Conservation (phyloP, 2,888 invertebrate genomes). For the Leucophenga maculata region DNA sequence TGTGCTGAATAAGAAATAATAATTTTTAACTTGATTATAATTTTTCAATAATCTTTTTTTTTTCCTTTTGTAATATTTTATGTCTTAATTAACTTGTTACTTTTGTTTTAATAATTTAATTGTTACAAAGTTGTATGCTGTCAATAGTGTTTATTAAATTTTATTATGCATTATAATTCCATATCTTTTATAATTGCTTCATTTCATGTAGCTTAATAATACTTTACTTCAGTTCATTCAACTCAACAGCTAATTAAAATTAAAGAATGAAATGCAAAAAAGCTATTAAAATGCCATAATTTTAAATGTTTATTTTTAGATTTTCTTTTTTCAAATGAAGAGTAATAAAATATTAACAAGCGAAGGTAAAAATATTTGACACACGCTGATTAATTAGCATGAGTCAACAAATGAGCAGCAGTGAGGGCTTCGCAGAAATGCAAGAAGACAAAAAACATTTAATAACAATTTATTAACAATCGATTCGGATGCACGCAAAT, state of each 20-base stretch:
- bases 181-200: too few relatives aligned
- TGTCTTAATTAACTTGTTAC: too few relatives aligned
- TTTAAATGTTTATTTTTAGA: background rate
- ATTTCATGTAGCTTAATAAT: background rate
- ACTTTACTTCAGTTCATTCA: constrained; percentile 3
- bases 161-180: background rate
- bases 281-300: constrained; percentile 2
- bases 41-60: too few relatives aligned
- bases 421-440: too few relatives aligned
- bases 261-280: background rate
- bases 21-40: too few relatives aligned
- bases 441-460: background rate
- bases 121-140: too few relatives aligned
- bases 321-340: background rate
- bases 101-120: too few relatives aligned
- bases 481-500: background rate
- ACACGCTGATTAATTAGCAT: constrained; percentile 58
- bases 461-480: constrained; percentile 16
- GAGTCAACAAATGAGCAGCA: constrained; percentile 41
- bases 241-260: background rate
- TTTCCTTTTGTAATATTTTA: too few relatives aligned
- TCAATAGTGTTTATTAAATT: background rate
- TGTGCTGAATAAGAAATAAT: too few relatives aligned
- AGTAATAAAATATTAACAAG: background rate
- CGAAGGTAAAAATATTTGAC: constrained; percentile 54